Percentiles rank a stretch among this genome's conserved stretches.
Evolutionary conservation across 2,797 vertebrate genomes (phyloP).

Genomic region (Sebastes iracundus): DNA sequence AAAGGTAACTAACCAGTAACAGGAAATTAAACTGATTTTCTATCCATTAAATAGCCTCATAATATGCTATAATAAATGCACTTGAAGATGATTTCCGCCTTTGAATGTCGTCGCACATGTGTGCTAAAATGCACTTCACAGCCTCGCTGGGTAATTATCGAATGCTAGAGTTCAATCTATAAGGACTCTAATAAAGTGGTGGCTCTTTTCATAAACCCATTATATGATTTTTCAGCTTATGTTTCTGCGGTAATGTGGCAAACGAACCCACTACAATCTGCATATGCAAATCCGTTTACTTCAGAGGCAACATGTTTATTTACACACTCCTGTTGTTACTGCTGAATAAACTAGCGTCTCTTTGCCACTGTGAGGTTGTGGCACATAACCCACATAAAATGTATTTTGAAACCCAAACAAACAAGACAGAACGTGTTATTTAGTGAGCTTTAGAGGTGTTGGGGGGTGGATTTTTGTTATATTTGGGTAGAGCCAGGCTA

Average conservation of each 20-base stretch:
- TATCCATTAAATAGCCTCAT: conserved; percentile 1
- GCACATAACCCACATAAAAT: not conserved
- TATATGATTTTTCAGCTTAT: not conserved
- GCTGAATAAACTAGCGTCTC: not conserved
- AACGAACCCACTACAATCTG: not conserved
- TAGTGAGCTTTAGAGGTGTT: not conserved
- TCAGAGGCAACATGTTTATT: not conserved
- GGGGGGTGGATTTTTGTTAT: not conserved
- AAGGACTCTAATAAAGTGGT: conserved; percentile 6
- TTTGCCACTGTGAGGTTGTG: not conserved
- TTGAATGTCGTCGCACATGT: not conserved
- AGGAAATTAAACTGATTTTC: not conserved
- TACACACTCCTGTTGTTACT: not conserved
- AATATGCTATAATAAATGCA: conserved; percentile 16
- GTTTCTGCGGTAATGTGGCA: not conserved
- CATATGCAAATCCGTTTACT: not conserved
- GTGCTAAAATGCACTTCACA: conserved; percentile 8
- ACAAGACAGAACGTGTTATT: not conserved
- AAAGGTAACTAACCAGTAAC: conserved; percentile 46
- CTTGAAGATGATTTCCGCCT: conserved; percentile 7
- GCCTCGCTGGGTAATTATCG: conserved; percentile 10
- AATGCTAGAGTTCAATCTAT: conserved; percentile 2
- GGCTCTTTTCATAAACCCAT: conserved; percentile 12
- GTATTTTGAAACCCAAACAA: not conserved
- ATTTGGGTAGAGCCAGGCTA: not conserved